Evolutionary conservation across 2,888 invertebrate species (phyloP).

Genomic region (Anthrax anthrax): DNA sequence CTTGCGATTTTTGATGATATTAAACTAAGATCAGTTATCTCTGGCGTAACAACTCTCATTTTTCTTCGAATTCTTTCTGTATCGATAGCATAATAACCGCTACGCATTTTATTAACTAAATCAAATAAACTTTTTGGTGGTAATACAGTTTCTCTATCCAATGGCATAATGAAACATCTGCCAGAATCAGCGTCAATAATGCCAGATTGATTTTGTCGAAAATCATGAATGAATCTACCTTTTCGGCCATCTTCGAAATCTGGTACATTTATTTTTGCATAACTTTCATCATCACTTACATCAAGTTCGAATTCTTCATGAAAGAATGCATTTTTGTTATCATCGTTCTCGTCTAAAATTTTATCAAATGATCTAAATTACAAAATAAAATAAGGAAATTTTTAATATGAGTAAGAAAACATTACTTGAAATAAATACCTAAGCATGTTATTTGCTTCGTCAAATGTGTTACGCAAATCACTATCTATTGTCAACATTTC

Average conservation of each 20-base stretch:
- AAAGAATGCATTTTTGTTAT: conserved; percentile 34
- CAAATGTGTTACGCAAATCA: not conserved
- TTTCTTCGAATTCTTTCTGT: conserved; percentile 60
- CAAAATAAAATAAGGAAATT: not conserved
- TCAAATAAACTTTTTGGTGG: conserved; percentile 69
- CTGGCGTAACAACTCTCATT: conserved; percentile 60
- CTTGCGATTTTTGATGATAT: conserved; percentile 56
- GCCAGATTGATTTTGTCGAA: conserved; percentile 56
- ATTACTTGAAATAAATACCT: not conserved
- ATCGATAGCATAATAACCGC: conserved; percentile 68
- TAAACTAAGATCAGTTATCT: conserved; percentile 45
- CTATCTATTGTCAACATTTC: not conserved
- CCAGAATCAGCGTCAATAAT: conserved; percentile 60
- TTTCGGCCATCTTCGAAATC: conserved; percentile 66
- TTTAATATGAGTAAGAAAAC: not conserved
- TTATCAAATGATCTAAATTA: not conserved
- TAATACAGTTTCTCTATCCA: conserved; percentile 62
- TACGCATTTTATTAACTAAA: conserved; percentile 62
- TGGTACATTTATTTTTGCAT: conserved; percentile 76
- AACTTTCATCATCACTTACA: conserved; percentile 45
- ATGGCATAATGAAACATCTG: conserved; percentile 82
- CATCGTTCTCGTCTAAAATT: conserved; percentile 3
- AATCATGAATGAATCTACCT: conserved; percentile 86
- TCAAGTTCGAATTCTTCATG: conserved; percentile 73
- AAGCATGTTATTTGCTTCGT: not conserved